Percentiles rank a stretch among this genome's conserved stretches.
phyloP scores from a whole-genome alignment of 2,113 vertebrate species.

The Pseudopipra pipra region DNA sequence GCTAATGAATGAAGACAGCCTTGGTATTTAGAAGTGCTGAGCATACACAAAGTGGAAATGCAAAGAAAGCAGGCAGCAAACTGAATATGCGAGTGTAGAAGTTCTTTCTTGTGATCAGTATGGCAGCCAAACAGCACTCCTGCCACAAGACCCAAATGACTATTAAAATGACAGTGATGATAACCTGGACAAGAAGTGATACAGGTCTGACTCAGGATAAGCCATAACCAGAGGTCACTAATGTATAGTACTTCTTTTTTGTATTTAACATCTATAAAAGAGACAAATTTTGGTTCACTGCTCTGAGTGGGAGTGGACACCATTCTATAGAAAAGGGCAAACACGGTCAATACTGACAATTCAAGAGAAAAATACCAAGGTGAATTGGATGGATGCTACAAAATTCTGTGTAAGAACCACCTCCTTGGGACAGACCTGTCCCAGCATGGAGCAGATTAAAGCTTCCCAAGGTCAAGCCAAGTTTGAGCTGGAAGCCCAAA shows the following conservation, averaged over 20 bases:
- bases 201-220: not conserved
- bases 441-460: not conserved
- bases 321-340: not conserved
- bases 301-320: not conserved
- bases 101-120: not conserved
- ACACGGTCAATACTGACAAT: not conserved
- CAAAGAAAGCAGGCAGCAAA: constrained; percentile 7
- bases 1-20: not conserved
- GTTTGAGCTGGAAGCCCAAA: not conserved
- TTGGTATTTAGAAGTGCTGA: constrained; percentile 5
- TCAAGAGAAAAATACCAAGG: not conserved
- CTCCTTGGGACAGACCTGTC: not conserved
- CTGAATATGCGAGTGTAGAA: not conserved
- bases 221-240: not conserved
- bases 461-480: not conserved
- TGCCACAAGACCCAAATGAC: not conserved
- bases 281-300: not conserved
- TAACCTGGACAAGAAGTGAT: not conserved
- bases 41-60: not conserved
- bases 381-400: not conserved
- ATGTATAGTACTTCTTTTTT: not conserved
- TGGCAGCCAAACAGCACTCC: not conserved
- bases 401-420: not conserved
- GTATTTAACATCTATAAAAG: not conserved
- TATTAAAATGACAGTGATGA: not conserved